These are phyloP conservation scores for Pristis pectinata DNA, from an alignment of 2,797 vertebrate species.

Conservation along the genomic window DNA sequence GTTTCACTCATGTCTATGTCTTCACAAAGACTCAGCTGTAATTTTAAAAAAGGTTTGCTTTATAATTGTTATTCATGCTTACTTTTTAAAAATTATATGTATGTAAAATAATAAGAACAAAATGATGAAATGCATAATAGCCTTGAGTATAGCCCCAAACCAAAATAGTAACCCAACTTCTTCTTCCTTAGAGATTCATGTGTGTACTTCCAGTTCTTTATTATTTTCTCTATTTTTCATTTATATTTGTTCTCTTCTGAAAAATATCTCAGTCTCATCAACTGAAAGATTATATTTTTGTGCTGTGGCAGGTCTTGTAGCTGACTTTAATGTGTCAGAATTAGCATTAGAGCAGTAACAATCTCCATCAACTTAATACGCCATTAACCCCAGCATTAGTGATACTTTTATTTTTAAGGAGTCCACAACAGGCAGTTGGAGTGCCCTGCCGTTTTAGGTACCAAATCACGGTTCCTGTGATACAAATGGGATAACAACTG, in stretches of 20 bases:
- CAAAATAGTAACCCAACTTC: background rate
- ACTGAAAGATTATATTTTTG: background rate
- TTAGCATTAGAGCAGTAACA: background rate
- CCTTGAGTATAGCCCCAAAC: background rate
- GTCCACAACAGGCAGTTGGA: background rate
- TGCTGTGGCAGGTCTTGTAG: background rate
- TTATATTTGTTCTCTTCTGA: background rate
- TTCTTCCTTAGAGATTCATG: background rate
- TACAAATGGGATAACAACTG: background rate
- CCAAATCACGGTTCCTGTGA: background rate
- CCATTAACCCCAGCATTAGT: background rate
- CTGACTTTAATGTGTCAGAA: background rate
- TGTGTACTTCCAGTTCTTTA: background rate
- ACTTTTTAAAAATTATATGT: background rate
- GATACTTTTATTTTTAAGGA: background rate
- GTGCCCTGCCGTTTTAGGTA: background rate
- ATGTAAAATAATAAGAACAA: background rate
- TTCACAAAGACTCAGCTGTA: background rate
- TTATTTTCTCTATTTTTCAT: background rate
- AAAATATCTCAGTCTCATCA: background rate
- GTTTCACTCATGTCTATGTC: background rate
- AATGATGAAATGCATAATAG: background rate
- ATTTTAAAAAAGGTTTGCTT: background rate
- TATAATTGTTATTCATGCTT: background rate
- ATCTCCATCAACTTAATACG: background rate